These are phyloP conservation scores for Julus scandinavius DNA, from an alignment of 2,888 invertebrate genomes.

Conservation along the genomic window DNA sequence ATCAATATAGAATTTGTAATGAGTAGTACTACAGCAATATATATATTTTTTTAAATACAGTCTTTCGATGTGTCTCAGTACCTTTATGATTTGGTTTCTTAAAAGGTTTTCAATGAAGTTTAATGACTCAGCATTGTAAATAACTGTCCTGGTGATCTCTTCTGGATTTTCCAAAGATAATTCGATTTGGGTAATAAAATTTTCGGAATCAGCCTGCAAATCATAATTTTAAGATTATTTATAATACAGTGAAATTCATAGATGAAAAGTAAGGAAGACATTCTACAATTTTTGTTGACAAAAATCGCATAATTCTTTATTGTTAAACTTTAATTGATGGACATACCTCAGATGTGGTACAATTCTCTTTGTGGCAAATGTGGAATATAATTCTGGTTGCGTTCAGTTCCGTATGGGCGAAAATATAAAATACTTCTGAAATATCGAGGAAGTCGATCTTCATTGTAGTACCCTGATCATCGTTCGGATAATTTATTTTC, in stretches of 20 bases:
- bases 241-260: too few relatives aligned
- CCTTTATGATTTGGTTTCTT: background rate
- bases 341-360: background rate
- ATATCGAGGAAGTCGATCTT: background rate
- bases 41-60: background rate
- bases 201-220: background rate
- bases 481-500: background rate
- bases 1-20: too few relatives aligned
- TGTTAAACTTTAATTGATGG: background rate
- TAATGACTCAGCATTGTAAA: background rate
- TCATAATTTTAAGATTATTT: background rate
- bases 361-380: background rate
- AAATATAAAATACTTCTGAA: constrained; percentile 15
- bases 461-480: background rate
- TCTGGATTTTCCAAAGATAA: constrained; percentile 18
- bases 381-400: background rate
- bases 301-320: too few relatives aligned
- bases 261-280: background rate
- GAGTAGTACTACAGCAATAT: background rate
- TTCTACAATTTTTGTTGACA: too few relatives aligned
- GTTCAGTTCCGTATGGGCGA: background rate
- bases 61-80: background rate
- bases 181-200: background rate
- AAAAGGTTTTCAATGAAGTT: background rate
- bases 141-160: background rate